Evolutionary conservation across 1,140 invertebrate species (phyloP).

Genomic region (Rhagoletis zephyria): DNA sequence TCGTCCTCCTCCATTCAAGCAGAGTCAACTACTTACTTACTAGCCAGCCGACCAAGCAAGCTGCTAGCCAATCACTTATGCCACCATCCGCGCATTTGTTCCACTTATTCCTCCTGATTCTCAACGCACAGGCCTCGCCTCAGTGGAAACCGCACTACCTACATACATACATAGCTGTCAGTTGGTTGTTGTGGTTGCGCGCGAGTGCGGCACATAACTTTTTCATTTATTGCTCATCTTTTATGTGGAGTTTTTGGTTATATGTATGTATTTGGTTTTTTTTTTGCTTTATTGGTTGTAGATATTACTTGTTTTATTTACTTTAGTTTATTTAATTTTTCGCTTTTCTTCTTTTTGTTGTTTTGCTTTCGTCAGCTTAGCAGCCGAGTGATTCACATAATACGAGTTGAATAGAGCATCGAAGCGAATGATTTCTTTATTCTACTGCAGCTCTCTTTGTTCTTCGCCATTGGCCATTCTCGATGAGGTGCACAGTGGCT

Average conservation of each 20-base stretch:
- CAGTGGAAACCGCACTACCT: constrained; percentile 1
- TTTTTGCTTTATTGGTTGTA: neutral
- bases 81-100: constrained; percentile 22
- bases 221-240: constrained; percentile 44
- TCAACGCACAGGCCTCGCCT: neutral
- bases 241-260: constrained; percentile 2
- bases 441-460: constrained; percentile 28
- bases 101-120: constrained; percentile 29
- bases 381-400: constrained; percentile 16
- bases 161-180: neutral
- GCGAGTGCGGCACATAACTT: constrained; percentile 18
- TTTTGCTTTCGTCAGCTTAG: neutral
- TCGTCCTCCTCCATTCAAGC: constrained; percentile 1
- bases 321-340: neutral
- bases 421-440: constrained; percentile 24
- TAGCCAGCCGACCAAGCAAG: neutral
- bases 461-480: constrained; percentile 15
- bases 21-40: neutral
- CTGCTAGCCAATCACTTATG: constrained; percentile 20
- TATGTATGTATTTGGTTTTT: neutral
- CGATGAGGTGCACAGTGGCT: neutral
- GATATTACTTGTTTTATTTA: neutral
- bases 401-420: constrained; percentile 21
- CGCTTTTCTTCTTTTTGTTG: neutral
- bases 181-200: neutral